Percentiles rank a stretch among this genome's conserved stretches.
Evolutionary conservation across 1,140 invertebrate genomes (phyloP).

Genomic region (Rhagoletis zephyria): DNA sequence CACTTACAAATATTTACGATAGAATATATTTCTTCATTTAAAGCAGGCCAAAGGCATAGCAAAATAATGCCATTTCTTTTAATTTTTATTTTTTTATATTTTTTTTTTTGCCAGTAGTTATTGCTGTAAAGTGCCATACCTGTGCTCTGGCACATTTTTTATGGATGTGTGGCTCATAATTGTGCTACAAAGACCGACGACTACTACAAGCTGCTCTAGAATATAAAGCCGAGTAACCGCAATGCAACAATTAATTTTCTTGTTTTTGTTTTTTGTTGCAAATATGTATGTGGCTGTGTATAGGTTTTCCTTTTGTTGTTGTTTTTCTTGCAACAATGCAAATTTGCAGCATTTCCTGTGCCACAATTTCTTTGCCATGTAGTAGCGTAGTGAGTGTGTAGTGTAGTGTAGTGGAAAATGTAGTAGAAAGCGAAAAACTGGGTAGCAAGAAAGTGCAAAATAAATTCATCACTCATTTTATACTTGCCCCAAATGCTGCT

Average conservation of each 20-base stretch:
- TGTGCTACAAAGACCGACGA: constrained; percentile 15
- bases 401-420: constrained; percentile 2
- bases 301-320: neutral
- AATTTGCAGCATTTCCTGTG: constrained; percentile 50
- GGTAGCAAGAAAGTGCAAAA: constrained; percentile 48
- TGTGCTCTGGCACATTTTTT: constrained; percentile 37
- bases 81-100: neutral
- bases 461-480: constrained; percentile 51
- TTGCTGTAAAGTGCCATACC: constrained; percentile 33
- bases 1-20: neutral
- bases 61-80: neutral
- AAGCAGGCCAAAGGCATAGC: constrained; percentile 26
- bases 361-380: constrained; percentile 23
- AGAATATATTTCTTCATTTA: neutral
- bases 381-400: neutral
- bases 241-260: constrained; percentile 45
- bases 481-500: constrained; percentile 49
- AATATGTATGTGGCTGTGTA: neutral
- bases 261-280: neutral
- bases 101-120: too few species aligned
- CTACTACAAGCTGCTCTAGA: constrained; percentile 11
- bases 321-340: constrained; percentile 38
- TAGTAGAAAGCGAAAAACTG: constrained; percentile 19
- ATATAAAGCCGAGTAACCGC: constrained; percentile 31
- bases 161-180: constrained; percentile 3